phyloP scores from a whole-genome alignment of 1,140 invertebrate genomes.

The Atopsyche davidsoni region DNA sequence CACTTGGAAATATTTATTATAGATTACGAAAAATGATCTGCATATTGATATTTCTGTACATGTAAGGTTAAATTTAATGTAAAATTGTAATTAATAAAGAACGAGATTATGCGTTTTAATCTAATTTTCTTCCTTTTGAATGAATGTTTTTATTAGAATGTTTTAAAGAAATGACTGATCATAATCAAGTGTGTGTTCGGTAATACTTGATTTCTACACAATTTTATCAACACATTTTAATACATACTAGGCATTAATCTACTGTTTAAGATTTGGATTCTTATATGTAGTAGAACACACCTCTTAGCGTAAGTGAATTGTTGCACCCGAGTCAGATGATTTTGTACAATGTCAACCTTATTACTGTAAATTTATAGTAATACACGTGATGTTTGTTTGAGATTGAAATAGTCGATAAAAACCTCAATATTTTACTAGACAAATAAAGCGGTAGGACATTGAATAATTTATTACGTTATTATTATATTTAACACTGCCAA shows the following conservation, averaged over 20 bases:
- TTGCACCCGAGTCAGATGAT: conserved; percentile 30
- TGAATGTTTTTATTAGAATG: conserved; percentile 27
- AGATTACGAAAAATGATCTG: conserved; percentile 29
- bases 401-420: conserved; percentile 28
- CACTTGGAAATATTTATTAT: conserved; percentile 32
- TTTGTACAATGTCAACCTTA: conserved; percentile 32
- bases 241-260: conserved; percentile 25
- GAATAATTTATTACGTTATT: conserved; percentile 21
- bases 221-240: conserved; percentile 31
- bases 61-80: conserved; percentile 27
- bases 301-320: conserved; percentile 29
- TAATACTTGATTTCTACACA: conserved; percentile 37
- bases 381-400: conserved; percentile 28
- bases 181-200: conserved; percentile 46
- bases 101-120: conserved; percentile 22
- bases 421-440: conserved; percentile 29
- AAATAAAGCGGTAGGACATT: conserved; percentile 20
- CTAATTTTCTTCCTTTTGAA: conserved; percentile 16
- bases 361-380: conserved; percentile 29
- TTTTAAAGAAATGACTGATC: conserved; percentile 48
- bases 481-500: conserved; percentile 22
- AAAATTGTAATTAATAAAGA: conserved; percentile 30
- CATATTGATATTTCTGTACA: conserved; percentile 30
- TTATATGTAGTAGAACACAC: conserved; percentile 31
- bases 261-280: conserved; percentile 30